Evolutionary conservation across 64 coral and sea anemone genomes (phyloP), one percentile per base, ranked within the genome.

Genomic region (Stylophora pistillata): DNA sequence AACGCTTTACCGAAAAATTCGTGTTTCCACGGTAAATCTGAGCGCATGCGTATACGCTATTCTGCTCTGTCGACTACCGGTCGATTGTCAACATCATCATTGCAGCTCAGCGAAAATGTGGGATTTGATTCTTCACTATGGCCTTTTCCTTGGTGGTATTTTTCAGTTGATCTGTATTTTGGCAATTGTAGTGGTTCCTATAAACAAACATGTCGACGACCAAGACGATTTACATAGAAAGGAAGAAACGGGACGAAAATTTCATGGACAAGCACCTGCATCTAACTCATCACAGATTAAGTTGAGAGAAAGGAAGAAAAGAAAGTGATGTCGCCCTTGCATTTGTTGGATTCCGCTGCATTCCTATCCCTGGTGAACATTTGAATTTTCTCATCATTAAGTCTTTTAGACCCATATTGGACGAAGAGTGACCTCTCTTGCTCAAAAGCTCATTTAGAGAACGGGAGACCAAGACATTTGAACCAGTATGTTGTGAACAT

Each of bases 81-180:
- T 47, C 37, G 37, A 3, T 4, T 4, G 37, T 47, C 37, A 47
- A 47, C 37, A 47, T 4, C 37, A 47, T 47, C 37, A 47, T 47
- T 47, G 7, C 37, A 3, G 37, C 37, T 3, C 0, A 47, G 37
- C 37, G 37, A 47, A 47, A 47, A 47, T 89, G 29, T 58, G 92
- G 26, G 95, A 97, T 78, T 73, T 77, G 72, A 53, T 93, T 60
- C 76, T 97, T 61, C 86, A 97, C 76, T 97, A 93, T 76, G 95
- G 95, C 0, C 88, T 97, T 47, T 93, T 97, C 58, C 71, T 97
- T 27, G 95, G 95, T 28, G 95, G 95, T 21, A 90, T 97, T 55
- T 97, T 97, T 61, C 95, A 97, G 62, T 66, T 97, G 33, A 90
- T 97, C 57, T 92, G 91, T 21, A 97, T 97, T 17, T 58, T 97